These are phyloP conservation scores for Marronus borbonicus DNA, from an alignment of 2,888 invertebrate genomes.

Conservation along the genomic window DNA sequence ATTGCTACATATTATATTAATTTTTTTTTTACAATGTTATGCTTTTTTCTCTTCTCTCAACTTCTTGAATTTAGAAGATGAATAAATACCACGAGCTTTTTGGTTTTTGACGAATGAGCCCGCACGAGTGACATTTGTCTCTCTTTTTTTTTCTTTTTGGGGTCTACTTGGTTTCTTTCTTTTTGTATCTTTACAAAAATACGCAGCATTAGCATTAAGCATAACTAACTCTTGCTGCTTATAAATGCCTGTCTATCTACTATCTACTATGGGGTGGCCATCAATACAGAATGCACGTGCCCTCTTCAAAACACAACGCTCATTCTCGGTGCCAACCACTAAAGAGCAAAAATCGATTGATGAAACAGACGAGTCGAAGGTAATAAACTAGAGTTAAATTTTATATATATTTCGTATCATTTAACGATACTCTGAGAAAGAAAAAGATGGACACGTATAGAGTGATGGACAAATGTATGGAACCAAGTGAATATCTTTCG, in stretches of 20 bases:
- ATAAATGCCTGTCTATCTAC: constrained; percentile 67
- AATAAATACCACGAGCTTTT: constrained; percentile 55
- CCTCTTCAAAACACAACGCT: constrained; percentile 93
- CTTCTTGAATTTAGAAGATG: constrained; percentile 50
- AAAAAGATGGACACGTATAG: too few relatives aligned
- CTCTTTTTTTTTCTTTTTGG: constrained; percentile 54
- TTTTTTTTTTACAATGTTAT: not conserved
- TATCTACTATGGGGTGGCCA: constrained; percentile 66
- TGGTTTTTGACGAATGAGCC: constrained; percentile 55
- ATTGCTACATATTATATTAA: too few relatives aligned
- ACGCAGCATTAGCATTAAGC: constrained; percentile 57
- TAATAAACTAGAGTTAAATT: constrained; percentile 59
- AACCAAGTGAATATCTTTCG: too few relatives aligned
- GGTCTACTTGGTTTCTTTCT: constrained; percentile 60
- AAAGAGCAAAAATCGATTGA: constrained; percentile 78
- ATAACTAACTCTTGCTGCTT: constrained; percentile 67
- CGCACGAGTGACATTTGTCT: constrained; percentile 62
- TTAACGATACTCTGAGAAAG: too few relatives aligned
- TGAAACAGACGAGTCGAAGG: constrained; percentile 71
- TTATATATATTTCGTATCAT: constrained; percentile 36
- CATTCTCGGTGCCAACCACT: constrained; percentile 93
- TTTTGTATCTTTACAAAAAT: too few relatives aligned
- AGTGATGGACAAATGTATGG: too few relatives aligned
- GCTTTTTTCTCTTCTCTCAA: constrained; percentile 8
- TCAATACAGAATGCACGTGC: constrained; percentile 77